phyloP scores from a whole-genome alignment of 2,797 vertebrate genomes.

The Galagoides demidoff region DNA sequence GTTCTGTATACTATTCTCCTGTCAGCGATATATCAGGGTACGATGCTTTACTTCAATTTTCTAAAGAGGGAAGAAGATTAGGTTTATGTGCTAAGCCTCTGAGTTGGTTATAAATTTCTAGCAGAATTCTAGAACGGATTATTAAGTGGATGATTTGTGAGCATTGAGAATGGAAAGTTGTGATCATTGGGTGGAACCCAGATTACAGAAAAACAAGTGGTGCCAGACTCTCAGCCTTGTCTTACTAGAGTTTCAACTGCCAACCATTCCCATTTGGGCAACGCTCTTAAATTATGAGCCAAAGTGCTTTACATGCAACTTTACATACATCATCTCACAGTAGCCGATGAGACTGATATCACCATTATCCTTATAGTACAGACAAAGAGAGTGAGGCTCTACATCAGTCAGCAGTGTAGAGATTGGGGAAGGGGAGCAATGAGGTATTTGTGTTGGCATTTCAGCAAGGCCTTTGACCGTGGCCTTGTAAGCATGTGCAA shows the following conservation, averaged over 20 bases:
- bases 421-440: background rate
- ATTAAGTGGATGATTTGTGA: background rate
- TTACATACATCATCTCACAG: no score
- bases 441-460: background rate
- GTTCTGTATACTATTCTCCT: background rate
- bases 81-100: background rate
- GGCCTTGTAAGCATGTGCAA: background rate
- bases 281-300: background rate
- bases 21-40: background rate
- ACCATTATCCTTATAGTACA: accelerated
- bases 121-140: background rate
- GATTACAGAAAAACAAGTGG: background rate
- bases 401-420: accelerated
- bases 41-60: background rate
- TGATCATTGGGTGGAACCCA: background rate
- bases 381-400: background rate
- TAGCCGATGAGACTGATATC: background rate
- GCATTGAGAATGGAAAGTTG: background rate
- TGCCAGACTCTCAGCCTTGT: background rate
- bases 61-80: background rate
- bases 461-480: background rate
- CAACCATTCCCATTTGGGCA: background rate
- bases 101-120: background rate
- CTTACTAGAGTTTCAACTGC: background rate
- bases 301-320: background rate